A percentile compares a stretch with the other conserved stretches of the same genome.
These are phyloP conservation scores for Caenorhabditis parvicauda DNA, from an alignment of 2,888 invertebrate genomes.

Conservation along the genomic window DNA sequence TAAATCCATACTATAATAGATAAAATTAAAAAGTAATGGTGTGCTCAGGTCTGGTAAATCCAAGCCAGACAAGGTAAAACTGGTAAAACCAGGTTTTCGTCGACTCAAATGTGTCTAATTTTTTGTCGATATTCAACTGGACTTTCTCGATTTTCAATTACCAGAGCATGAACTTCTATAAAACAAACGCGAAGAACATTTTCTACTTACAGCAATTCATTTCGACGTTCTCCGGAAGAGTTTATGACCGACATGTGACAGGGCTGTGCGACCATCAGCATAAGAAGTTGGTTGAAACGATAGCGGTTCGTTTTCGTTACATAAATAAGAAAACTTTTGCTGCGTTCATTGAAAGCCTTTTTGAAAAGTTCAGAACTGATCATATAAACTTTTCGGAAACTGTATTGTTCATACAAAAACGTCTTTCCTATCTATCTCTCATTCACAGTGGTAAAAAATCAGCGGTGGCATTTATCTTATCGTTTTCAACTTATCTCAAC, in stretches of 20 bases:
- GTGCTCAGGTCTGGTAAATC: too few species aligned
- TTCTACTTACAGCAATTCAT: conserved; percentile 71
- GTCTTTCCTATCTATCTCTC: background rate
- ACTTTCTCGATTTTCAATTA: too few species aligned
- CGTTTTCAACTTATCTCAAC: too few species aligned
- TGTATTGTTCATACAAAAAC: background rate
- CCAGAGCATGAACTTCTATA: background rate
- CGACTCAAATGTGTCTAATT: too few species aligned
- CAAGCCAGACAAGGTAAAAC: too few species aligned
- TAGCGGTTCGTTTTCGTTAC: conserved; percentile 13
- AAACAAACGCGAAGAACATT: background rate
- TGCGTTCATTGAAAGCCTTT: background rate
- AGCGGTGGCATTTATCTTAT: too few species aligned
- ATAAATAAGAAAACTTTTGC: too few species aligned
- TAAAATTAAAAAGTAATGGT: too few species aligned
- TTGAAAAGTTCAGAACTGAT: background rate
- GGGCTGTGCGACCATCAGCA: conserved; percentile 74
- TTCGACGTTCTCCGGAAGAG: conserved; percentile 86
- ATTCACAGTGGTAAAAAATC: conserved; percentile 4
- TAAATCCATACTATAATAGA: too few species aligned
- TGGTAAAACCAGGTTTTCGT: too few species aligned
- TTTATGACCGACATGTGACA: conserved; percentile 89
- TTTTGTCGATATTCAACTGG: background rate
- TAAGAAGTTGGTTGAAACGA: conserved; percentile 31
- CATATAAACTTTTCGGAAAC: background rate